phyloP scores from a whole-genome alignment of 2,888 invertebrate species.

The Cheilosia pagana region DNA sequence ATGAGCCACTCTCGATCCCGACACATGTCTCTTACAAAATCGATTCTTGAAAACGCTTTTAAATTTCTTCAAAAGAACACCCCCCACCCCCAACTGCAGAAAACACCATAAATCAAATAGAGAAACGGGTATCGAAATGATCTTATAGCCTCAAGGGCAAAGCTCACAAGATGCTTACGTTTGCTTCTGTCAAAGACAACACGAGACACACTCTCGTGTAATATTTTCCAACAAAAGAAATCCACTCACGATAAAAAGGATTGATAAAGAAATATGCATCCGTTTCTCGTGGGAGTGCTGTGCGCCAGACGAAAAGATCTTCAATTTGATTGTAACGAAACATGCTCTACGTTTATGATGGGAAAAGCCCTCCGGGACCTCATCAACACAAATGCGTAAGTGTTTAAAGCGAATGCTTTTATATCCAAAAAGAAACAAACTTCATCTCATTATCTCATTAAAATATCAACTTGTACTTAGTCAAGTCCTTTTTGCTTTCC shows the following conservation, averaged over 20 bases:
- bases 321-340: constrained; percentile 40
- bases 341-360: not conserved
- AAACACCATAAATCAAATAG: constrained; percentile 44
- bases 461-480: constrained; percentile 69
- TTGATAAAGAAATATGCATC: constrained; percentile 58
- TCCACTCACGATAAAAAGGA: constrained; percentile 47
- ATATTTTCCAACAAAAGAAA: constrained; percentile 38
- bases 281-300: constrained; percentile 35
- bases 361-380: constrained; percentile 35
- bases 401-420: constrained; percentile 43
- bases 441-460: constrained; percentile 75
- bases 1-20: no score
- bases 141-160: constrained; percentile 59
- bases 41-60: not conserved
- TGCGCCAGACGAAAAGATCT: constrained; percentile 44
- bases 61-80: not conserved
- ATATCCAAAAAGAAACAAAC: constrained; percentile 46
- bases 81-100: not conserved
- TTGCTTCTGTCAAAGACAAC: constrained; percentile 39
- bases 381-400: constrained; percentile 53
- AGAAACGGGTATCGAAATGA: constrained; percentile 31
- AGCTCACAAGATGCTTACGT: constrained; percentile 36
- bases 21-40: not conserved
- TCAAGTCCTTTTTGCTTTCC: constrained; percentile 40
- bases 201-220: constrained; percentile 2